Base-by-base conservation (phyloP, 2,113 vertebrate species). In the Ptyas mucosa region DNA sequence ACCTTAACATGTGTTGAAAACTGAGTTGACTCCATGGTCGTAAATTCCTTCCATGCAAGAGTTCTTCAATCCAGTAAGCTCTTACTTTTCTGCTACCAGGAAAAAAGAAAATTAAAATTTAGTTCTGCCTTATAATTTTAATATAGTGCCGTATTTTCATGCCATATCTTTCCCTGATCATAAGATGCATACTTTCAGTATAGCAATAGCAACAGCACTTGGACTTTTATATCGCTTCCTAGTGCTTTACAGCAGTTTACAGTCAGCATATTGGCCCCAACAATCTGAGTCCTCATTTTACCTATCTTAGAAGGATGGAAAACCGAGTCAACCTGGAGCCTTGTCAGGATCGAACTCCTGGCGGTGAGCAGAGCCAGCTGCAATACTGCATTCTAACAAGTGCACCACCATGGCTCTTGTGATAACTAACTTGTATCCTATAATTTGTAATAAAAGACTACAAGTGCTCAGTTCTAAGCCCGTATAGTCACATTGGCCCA, bases 361-460 rank as follows among this genome's bases (percentile, higher is more conserved):
- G 64, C 29, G 34, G 29, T 69, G 29, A 34, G 61, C 29, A 69
- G 29, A 69, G 12, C 14, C 26, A 69, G 14, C 29, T 69, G 29
- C 12, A 69, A 18, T 69, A 34, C 29, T 69, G 64, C 29, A 69
- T 69, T 69, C 5, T 5, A n/a, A 69, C 61, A 69, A 34, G 29
- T 69, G 64, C 58, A 61, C 24, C 23, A 61, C 58, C 58, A 29
- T 1, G 1, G 9, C 64, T 69, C 26, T n/a, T n/a, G 61, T 69
- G 29, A 14, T 69, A 69, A 15, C 95, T 93, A 94, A 90, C 91
- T 96, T 88, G 95, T 94, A 96, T 93, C 92, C 92, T 94, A 94
- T 89, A 96, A 94, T 97, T 97, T 97, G 96, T 97, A 96, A 93
- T 94, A 94, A 95, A 94, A 96, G 94, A 97, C 96, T 96, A 96